Conservation (phyloP, 2,797 vertebrate genomes). For the Otolemur crassicaudatus region DNA sequence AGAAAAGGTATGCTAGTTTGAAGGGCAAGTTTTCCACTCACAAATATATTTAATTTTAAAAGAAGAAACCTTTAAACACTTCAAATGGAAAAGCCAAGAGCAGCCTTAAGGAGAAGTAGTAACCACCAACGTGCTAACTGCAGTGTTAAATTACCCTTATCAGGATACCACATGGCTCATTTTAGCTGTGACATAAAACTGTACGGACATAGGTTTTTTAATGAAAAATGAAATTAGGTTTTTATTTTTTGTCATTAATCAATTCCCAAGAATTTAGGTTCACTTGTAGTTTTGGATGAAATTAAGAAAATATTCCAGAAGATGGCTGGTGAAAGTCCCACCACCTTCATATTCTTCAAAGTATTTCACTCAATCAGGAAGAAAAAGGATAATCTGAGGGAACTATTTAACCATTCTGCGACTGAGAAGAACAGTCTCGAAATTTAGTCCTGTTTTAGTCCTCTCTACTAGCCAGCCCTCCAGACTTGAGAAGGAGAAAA, state of each 20-base stretch:
- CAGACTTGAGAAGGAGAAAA: not conserved
- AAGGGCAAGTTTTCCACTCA: constrained; percentile 56
- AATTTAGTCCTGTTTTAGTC: not conserved
- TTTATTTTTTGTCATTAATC: constrained; percentile 29
- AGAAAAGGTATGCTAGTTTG: constrained; percentile 23
- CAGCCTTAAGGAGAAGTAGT: constrained; percentile 3
- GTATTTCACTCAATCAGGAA: not conserved
- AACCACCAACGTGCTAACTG: not conserved
- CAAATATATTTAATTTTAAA: constrained; percentile 50
- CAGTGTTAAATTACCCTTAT: not conserved
- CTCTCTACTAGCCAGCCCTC: not conserved
- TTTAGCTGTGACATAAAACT: constrained; percentile 29
- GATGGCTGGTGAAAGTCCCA: not conserved
- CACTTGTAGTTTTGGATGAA: constrained; percentile 9
- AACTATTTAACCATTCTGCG: not conserved
- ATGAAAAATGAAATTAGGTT: not conserved
- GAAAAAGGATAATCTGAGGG: not conserved
- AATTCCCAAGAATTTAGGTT: not conserved
- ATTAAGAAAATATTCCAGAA: constrained; percentile 57
- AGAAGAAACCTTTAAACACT: constrained; percentile 41
- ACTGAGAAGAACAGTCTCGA: not conserved
- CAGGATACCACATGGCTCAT: not conserved
- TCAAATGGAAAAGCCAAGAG: constrained; percentile 58
- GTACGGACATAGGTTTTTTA: not conserved
- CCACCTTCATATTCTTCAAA: constrained; percentile 7